Evolutionary conservation across 2,797 vertebrate species (phyloP).

Genomic region (Gobionotothen gibberifrons): DNA sequence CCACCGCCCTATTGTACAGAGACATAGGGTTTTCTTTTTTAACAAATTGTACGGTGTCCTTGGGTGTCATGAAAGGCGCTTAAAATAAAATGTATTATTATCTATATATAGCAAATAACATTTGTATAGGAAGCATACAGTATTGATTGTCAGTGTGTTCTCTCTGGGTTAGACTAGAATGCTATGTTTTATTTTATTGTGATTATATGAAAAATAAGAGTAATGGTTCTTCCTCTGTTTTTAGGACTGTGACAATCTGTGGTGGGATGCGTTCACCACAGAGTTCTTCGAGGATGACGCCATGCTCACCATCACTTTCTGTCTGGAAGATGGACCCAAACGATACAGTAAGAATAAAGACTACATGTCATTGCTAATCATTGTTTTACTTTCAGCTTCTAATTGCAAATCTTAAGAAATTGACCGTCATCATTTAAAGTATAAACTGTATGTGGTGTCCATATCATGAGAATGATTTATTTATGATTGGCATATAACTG

Average conservation of each 20-base stretch:
- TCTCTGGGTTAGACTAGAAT: not conserved
- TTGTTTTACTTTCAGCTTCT: not conserved
- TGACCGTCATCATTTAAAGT: not conserved
- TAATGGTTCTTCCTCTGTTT: constrained; percentile 11
- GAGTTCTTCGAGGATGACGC: constrained; percentile 99
- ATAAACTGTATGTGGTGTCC: not conserved
- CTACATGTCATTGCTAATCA: not conserved
- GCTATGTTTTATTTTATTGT: not conserved
- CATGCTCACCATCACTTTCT: constrained; percentile 98
- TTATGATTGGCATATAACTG: not conserved
- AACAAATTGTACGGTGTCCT: too few relatives aligned
- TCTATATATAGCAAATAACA: not conserved
- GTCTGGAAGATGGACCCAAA: constrained; percentile 99
- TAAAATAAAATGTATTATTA: too few relatives aligned
- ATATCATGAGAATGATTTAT: not conserved
- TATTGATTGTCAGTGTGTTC: not conserved
- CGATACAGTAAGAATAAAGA: constrained; percentile 92
- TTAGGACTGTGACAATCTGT: constrained; percentile 99
- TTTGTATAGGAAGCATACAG: not conserved
- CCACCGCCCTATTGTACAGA: too few relatives aligned
- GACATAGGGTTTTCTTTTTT: too few relatives aligned
- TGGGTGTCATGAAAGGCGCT: too few relatives aligned
- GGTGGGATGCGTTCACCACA: constrained; percentile 99
- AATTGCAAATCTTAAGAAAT: not conserved
- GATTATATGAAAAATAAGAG: not conserved